Conservation (phyloP, 2,113 vertebrate species). For the Siniperca chuatsi region DNA sequence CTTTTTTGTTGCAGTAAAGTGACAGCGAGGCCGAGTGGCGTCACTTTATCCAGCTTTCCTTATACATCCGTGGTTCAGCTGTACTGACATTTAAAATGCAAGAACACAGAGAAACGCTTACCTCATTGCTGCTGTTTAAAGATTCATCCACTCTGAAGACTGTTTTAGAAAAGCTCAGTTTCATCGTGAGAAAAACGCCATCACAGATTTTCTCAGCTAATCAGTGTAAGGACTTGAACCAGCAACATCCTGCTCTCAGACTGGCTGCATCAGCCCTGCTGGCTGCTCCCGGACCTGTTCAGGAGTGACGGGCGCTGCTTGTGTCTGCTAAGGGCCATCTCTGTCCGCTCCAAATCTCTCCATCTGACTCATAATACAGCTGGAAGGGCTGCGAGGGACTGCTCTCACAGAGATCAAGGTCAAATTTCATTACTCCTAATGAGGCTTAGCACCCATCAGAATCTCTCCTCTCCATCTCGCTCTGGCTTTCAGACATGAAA, state of each 20-base stretch:
- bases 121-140: too few species aligned
- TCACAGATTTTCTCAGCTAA: background rate
- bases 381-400: conserved; percentile 8
- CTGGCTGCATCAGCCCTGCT: background rate
- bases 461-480: conserved; percentile 39
- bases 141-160: too few species aligned
- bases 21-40: background rate
- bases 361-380: conserved; percentile 10
- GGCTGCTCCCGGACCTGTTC: background rate
- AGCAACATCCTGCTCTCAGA: background rate
- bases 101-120: too few species aligned
- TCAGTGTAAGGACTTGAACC: background rate
- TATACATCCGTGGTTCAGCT: too few species aligned
- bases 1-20: background rate
- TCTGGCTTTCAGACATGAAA: conserved; percentile 52
- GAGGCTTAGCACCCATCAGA: conserved; percentile 47
- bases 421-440: conserved; percentile 63
- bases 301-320: background rate
- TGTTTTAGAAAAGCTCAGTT: too few species aligned
- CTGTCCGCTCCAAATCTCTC: conserved; percentile 15
- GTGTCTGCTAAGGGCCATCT: background rate
- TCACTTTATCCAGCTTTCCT: too few species aligned
- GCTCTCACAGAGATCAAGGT: conserved; percentile 58
- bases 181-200: too few species aligned
- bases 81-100: too few species aligned